These are phyloP conservation scores for Drosophila diplacantha DNA, from an alignment of 2,888 invertebrate genomes.

Conservation along the genomic window DNA sequence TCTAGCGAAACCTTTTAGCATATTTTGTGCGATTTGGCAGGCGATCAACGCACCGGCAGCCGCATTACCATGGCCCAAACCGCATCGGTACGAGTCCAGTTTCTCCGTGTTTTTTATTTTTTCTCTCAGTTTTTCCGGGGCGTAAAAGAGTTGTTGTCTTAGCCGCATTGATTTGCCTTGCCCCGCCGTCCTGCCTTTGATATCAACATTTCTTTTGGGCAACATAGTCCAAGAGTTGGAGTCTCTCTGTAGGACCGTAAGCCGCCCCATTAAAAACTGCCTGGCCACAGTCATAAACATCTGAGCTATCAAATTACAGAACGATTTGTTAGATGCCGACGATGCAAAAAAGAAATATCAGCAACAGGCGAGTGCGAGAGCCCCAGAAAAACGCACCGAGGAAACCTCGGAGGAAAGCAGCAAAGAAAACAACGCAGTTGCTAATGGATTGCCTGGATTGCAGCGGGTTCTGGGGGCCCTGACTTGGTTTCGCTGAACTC, in stretches of 20 bases:
- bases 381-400: constrained; percentile 29
- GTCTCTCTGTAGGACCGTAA: constrained; percentile 36
- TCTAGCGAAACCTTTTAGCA: constrained; percentile 74
- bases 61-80: constrained; percentile 29
- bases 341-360: constrained; percentile 46
- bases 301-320: constrained; percentile 74
- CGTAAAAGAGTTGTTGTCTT: constrained; percentile 46
- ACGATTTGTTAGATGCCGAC: constrained; percentile 74
- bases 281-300: constrained; percentile 71
- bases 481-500: constrained; percentile 68
- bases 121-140: constrained; percentile 43
- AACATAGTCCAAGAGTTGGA: constrained; percentile 27
- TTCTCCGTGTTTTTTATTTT: not conserved
- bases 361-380: constrained; percentile 11
- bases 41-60: constrained; percentile 46
- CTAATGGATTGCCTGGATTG: constrained; percentile 65
- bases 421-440: constrained; percentile 48
- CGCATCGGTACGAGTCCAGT: constrained; percentile 23
- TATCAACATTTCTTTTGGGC: constrained; percentile 31
- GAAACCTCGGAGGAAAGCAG: constrained; percentile 29
- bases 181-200: not conserved
- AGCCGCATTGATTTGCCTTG: constrained; percentile 10
- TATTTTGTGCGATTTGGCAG: constrained; percentile 73
- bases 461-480: constrained; percentile 42
- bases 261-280: constrained; percentile 70